phyloP scores from a whole-genome alignment of 2,888 invertebrate species.

The Dasysyrphus albostriatus region DNA sequence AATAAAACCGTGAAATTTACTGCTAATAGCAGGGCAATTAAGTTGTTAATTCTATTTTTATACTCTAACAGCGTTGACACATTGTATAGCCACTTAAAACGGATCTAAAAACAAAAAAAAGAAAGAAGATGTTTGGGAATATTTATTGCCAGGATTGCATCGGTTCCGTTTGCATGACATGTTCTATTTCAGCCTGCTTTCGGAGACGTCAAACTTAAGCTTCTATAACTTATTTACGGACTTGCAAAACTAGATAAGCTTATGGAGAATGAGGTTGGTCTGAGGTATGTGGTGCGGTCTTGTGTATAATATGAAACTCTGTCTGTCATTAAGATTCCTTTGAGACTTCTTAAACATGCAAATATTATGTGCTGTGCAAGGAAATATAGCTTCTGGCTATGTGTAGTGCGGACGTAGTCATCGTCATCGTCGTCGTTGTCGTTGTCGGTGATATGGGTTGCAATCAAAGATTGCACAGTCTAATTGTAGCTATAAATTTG shows the following conservation, averaged over 20 bases:
- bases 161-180: constrained; percentile 9
- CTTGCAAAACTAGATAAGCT: constrained; percentile 28
- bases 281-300: neutral
- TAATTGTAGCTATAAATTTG: constrained; percentile 72
- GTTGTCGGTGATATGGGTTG: constrained; percentile 31
- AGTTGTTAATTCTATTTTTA: constrained; percentile 56
- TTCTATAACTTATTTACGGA: constrained; percentile 38
- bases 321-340: constrained; percentile 49
- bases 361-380: constrained; percentile 15
- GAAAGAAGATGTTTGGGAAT: constrained; percentile 46
- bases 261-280: neutral
- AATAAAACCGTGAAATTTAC: constrained; percentile 51
- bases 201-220: neutral
- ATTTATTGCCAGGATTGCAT: constrained; percentile 57
- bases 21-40: constrained; percentile 51
- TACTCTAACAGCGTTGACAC: constrained; percentile 32
- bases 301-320: constrained; percentile 2
- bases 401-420: constrained; percentile 3
- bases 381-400: constrained; percentile 15
- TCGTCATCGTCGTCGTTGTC: neutral
- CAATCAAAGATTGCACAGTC: constrained; percentile 63
- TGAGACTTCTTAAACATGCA: constrained; percentile 34
- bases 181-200: neutral
- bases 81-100: constrained; percentile 54
- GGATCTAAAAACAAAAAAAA: constrained; percentile 32